These are phyloP conservation scores for Seira sanloemensis DNA, from an alignment of 2,888 invertebrate genomes.

Conservation along the genomic window DNA sequence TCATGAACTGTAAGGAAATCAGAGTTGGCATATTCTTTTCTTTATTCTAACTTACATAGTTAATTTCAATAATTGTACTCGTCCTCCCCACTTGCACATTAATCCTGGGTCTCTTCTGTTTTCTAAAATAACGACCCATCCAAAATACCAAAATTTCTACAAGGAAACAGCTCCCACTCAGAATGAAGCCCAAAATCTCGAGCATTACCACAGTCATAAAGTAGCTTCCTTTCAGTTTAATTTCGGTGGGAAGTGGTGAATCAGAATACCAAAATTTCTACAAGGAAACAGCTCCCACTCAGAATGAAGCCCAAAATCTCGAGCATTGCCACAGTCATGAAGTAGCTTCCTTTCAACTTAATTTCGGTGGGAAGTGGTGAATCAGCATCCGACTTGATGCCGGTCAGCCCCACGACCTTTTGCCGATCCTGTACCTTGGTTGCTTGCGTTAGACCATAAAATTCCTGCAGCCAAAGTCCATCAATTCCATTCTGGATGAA, in stretches of 20 bases:
- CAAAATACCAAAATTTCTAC: background rate
- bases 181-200: background rate
- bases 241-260: background rate
- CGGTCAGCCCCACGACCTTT: constrained; percentile 18
- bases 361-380: constrained; percentile 12
- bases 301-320: background rate
- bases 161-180: background rate
- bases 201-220: constrained; percentile 25
- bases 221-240: constrained; percentile 21
- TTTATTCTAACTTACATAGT: too few species aligned
- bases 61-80: too few species aligned
- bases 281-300: background rate
- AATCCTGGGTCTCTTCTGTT: too few species aligned
- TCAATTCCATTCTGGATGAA: constrained; percentile 42
- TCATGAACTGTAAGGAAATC: too few species aligned
- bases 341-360: constrained; percentile 28
- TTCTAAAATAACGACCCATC: too few species aligned
- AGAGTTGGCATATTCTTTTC: too few species aligned
- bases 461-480: constrained; percentile 30
- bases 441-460: constrained; percentile 37
- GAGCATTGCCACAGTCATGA: constrained; percentile 18
- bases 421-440: constrained; percentile 33
- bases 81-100: too few species aligned
- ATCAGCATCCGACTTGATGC: constrained; percentile 2
- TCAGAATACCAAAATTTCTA: background rate